Conservation (phyloP, 2,797 vertebrate genomes). For the Cyprinodon diabolis region DNA sequence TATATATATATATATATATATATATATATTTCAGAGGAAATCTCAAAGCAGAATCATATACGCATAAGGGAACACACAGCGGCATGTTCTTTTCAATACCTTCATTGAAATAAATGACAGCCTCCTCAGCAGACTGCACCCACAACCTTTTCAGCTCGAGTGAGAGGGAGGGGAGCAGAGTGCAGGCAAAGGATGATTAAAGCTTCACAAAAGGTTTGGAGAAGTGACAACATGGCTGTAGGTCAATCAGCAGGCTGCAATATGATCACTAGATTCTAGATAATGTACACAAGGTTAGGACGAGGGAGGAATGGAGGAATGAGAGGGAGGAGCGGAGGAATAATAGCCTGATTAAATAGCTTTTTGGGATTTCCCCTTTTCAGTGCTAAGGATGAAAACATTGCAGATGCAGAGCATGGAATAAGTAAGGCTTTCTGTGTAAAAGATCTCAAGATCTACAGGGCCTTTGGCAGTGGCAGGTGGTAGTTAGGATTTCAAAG, state of each 20-base stretch:
- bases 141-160: constrained; percentile 55
- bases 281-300: constrained; percentile 50
- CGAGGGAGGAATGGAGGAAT: background rate
- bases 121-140: constrained; percentile 65
- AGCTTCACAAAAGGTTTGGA: constrained; percentile 70
- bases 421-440: constrained; percentile 26
- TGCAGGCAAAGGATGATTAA: constrained; percentile 71
- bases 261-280: constrained; percentile 70
- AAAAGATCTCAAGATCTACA: constrained; percentile 24
- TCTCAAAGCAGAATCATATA: constrained; percentile 1
- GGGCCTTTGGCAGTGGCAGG: constrained; percentile 54
- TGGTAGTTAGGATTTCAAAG: constrained; percentile 72
- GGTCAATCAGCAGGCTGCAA: constrained; percentile 79
- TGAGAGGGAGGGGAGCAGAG: background rate
- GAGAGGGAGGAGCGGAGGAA: constrained; percentile 15
- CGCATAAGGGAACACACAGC: constrained; percentile 15
- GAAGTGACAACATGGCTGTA: constrained; percentile 69
- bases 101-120: constrained; percentile 76
- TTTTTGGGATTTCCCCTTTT: constrained; percentile 37
- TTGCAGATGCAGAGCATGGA: constrained; percentile 39
- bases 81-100: constrained; percentile 49
- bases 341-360: constrained; percentile 57
- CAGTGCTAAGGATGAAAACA: constrained; percentile 34
- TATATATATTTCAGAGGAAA: background rate
- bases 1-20: too few species aligned